A percentile compares a stretch with the other conserved stretches of the same genome.
Conservation (phyloP, 2,113 vertebrate species). For the Spheniscus mendiculus region DNA sequence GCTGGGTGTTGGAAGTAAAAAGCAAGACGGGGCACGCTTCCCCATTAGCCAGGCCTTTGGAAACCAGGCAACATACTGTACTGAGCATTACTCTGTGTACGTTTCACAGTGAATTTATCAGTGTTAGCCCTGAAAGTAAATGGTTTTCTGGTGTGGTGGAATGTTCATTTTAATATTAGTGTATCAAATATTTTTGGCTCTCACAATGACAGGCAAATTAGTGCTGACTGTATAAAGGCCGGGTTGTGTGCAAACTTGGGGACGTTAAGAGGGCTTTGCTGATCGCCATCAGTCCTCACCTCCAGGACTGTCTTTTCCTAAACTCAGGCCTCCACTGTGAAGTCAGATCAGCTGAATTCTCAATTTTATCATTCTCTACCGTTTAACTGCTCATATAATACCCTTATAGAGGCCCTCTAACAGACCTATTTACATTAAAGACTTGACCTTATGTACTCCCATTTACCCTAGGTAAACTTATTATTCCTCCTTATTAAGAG, state of each 20-base stretch:
- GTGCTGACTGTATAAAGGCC: neutral
- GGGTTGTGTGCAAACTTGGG: neutral
- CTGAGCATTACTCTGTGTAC: neutral
- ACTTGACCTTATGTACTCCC: neutral
- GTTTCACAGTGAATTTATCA: slow-evolving; percentile 39
- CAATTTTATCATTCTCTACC: neutral
- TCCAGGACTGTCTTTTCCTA: neutral
- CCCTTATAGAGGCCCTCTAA: neutral
- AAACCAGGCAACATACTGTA: neutral
- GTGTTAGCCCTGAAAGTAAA: neutral
- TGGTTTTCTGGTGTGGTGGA: neutral
- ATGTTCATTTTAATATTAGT: slow-evolving; percentile 14
- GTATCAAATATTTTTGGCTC: slow-evolving; percentile 21
- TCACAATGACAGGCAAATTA: slow-evolving; percentile 30
- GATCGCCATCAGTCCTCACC: neutral
- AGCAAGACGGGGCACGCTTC: neutral
- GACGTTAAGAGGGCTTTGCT: neutral
- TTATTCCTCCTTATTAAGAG: neutral
- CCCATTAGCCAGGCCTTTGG: slow-evolving; percentile 4
- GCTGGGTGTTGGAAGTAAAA: slow-evolving; percentile 41
- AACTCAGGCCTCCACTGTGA: neutral
- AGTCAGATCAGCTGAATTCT: neutral
- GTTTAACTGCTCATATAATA: accelerated
- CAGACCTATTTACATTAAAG: neutral
- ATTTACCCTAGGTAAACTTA: neutral